Percentiles rank a stretch among this genome's conserved stretches.
These are phyloP conservation scores for Propithecus deckenii DNA, from an alignment of 2,797 vertebrate genomes.

Conservation along the genomic window DNA sequence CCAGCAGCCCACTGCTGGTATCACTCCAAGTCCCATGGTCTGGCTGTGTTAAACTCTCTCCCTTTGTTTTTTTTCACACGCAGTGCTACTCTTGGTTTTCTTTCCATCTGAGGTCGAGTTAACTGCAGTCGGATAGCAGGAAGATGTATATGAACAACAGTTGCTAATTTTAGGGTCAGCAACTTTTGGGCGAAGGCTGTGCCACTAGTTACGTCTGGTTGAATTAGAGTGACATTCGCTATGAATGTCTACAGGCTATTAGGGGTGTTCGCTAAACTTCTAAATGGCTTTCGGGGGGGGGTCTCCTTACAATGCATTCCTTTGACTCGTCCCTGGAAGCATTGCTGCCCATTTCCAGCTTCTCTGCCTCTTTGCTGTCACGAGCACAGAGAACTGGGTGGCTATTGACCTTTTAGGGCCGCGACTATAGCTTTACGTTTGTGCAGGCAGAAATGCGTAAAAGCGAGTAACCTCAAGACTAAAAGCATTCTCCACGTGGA, in stretches of 20 bases:
- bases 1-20: background rate
- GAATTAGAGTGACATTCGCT: constrained; percentile 76
- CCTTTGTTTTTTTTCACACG: constrained; percentile 51
- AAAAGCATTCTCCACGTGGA: constrained; percentile 30
- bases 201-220: constrained; percentile 64
- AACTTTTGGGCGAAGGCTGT: constrained; percentile 34
- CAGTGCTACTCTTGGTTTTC: constrained; percentile 68
- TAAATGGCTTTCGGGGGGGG: constrained; percentile 68
- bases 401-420: constrained; percentile 39
- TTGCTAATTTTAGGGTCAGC: constrained; percentile 70
- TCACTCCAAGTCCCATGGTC: constrained; percentile 50
- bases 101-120: constrained; percentile 78
- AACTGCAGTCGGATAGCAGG: constrained; percentile 77
- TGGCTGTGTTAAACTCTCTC: constrained; percentile 49
- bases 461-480: constrained; percentile 46
- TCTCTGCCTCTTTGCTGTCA: constrained; percentile 42
- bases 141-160: constrained; percentile 77
- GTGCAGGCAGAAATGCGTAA: constrained; percentile 61
- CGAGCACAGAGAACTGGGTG: constrained; percentile 23
- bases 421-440: constrained; percentile 67
- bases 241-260: constrained; percentile 59
- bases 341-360: constrained; percentile 5
- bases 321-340: constrained; percentile 61
- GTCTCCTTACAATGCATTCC: constrained; percentile 78
- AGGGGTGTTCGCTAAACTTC: constrained; percentile 74